Evolutionary conservation across 2,113 vertebrate genomes (phyloP), one percentile per base, ranked within the genome.

Genomic region (Aspidoscelis tigris): DNA sequence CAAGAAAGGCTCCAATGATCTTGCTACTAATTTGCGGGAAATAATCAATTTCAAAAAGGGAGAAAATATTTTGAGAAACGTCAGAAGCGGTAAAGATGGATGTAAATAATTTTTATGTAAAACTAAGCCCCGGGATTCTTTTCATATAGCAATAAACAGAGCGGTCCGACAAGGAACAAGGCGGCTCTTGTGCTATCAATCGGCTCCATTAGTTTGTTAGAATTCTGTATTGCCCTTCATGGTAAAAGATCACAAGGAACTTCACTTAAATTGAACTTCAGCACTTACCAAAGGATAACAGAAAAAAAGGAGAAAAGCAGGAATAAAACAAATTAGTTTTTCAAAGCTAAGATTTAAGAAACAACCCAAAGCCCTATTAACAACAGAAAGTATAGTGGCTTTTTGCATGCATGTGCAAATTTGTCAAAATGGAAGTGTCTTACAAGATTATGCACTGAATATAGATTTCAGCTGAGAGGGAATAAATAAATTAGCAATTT

Each of bases 301-400:
- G 93, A 94, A 26, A 26, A 65, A 21, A 24, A 58, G 55, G 64
- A 41, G 91, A 87, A 86, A 94, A 86, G 55, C 24, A 92, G 78
- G 81, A 92, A 93, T 93, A 91, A 96, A 96, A 89, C 81, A 94
- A 94, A 89, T 94, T 88, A 93, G 69, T 88, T 82, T 80, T 83
- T 86, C 77, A 92, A 93, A 55, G 79, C 39, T 79, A 83, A 89
- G 89, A 44, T 94, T 92, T 86, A 94, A 95, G 43, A 74, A 95
- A 90, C 87, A 80, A 33, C 88, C 58, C 7, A 95, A 84, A 88
- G 80, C 68, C 90, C 84, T 92, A 90, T 93, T 94, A 94, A 89
- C 76, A 89, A 87, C 87, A 84, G 91, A 94, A 92, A 93, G 81
- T 79, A 93, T 94, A 89, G 80, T 90, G 79, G 66, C 43, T 86